These are phyloP conservation scores for Zaprionus tsacasi DNA, from an alignment of 1,140 invertebrate genomes.

Conservation along the genomic window DNA sequence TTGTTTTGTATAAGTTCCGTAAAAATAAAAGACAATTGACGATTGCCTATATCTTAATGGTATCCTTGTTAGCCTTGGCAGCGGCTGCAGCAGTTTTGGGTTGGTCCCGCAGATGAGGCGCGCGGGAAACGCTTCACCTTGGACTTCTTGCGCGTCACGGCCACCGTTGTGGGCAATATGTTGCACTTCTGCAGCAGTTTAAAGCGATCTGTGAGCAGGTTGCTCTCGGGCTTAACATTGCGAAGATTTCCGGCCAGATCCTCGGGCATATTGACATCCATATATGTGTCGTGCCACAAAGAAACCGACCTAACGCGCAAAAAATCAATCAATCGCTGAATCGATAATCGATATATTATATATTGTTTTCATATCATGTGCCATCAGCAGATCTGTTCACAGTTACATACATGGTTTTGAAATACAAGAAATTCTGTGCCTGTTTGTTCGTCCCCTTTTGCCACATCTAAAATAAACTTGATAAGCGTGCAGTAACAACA, in stretches of 20 bases:
- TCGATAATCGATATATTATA: too few species aligned
- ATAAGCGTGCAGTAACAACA: too few species aligned
- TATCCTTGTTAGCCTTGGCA: slow-evolving; percentile 42
- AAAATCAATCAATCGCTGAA: too few species aligned
- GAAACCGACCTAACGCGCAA: too few species aligned
- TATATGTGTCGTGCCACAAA: too few species aligned
- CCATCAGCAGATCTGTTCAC: too few species aligned
- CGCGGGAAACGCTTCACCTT: slow-evolving; percentile 79
- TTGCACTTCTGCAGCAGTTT: slow-evolving; percentile 92
- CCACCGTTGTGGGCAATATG: slow-evolving; percentile 87
- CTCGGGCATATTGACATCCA: slow-evolving; percentile 87
- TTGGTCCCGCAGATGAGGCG: slow-evolving; percentile 53
- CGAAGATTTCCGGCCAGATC: slow-evolving; percentile 90
- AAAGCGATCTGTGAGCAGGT: slow-evolving; percentile 89
- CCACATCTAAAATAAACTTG: too few species aligned
- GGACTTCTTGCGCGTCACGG: slow-evolving; percentile 58
- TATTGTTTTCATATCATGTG: too few species aligned
- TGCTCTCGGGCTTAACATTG: slow-evolving; percentile 87
- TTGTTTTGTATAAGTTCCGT: slow-evolving; percentile 38
- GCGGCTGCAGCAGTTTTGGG: slow-evolving; percentile 53
- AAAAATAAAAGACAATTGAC: slow-evolving; percentile 38
- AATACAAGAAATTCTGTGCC: too few species aligned
- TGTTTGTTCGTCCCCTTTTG: too few species aligned
- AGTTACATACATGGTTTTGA: too few species aligned
- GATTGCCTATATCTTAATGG: slow-evolving; percentile 62